phyloP scores from a whole-genome alignment of 2,888 invertebrate genomes.

The Seira ritae region DNA sequence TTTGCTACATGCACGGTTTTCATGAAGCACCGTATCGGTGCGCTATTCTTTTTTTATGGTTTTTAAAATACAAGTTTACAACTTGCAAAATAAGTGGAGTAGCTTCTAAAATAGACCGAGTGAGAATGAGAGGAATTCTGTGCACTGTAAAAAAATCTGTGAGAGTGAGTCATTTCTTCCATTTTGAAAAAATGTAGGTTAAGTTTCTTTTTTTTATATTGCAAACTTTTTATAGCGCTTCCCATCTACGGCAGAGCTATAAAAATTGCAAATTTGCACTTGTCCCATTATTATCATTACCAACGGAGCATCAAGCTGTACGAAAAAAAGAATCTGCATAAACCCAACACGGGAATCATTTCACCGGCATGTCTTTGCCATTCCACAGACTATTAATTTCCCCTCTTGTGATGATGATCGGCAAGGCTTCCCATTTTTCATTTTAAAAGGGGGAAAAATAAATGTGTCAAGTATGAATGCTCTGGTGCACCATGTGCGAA shows the following conservation, averaged over 20 bases:
- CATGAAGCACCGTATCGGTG: too few species aligned
- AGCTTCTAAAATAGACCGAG: constrained; percentile 1
- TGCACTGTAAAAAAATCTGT: not conserved
- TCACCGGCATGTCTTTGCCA: not conserved
- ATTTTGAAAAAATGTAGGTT: constrained; percentile 31
- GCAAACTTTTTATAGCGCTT: not conserved
- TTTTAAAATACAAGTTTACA: constrained; percentile 16
- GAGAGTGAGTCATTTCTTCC: constrained; percentile 13
- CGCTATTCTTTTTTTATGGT: not conserved
- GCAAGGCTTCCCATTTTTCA: not conserved
- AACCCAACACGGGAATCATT: too few species aligned
- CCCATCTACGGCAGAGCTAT: not conserved
- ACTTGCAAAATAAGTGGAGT: not conserved
- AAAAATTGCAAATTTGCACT: constrained; percentile 52
- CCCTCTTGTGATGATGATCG: too few species aligned
- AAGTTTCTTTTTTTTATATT: constrained; percentile 26
- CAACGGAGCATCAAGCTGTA: too few species aligned
- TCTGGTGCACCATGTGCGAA: not conserved
- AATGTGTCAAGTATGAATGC: constrained; percentile 3
- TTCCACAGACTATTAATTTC: not conserved
- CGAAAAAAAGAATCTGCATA: too few species aligned
- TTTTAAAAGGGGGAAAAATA: not conserved
- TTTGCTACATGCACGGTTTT: too few species aligned
- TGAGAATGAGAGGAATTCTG: not conserved
- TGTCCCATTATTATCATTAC: constrained; percentile 40